Base-by-base conservation (phyloP, 2,113 vertebrate species). In the Petroica traversi region DNA sequence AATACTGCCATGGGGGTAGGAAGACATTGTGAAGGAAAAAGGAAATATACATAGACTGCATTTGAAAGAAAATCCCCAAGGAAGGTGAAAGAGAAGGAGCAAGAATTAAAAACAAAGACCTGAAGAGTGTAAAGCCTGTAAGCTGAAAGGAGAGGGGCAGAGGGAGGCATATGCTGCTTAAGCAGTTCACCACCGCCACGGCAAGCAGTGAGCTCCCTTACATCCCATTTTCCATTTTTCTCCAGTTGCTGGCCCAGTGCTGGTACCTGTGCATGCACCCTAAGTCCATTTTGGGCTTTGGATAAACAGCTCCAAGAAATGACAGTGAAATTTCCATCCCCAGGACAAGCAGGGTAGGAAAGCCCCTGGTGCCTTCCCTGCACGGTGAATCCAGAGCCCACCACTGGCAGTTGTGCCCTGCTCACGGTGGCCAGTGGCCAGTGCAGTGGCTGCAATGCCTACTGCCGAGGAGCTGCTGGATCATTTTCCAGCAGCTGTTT, bases 31-130 rank as follows among this genome's bases (percentile, higher is more conserved):
- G 93, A 95, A 89, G 79, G 83, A 87, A 96, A 79, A 94, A 79
- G 91, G 96, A 95, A 94, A 91, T 92, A 85, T 55, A 96, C 83
- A 85, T 96, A 36, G 95, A 85, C 71, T 81, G 46, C 61, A 88
- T 95, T 95, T 97, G 92, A 94, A 95, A 94, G 92, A 75, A 95
- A 95, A 97, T 91, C 87, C 87, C 93, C 48, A n/a, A 95, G 94
- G 89, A 94, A 80, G 82, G 86, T 14, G 5, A 89, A 95, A 94
- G 63, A 68, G 79, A 88, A 92, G 74, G 77, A 96, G 81, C 0
- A 0, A 74, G 91, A 92, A 91, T 92, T 88, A 79, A 84, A 95
- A 96, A 90, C 93, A 96, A 96, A 96, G 85, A 66, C 66, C 51
- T 6, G 45, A 85, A 63, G 93, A 93, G 93, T 75, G 52, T 95